phyloP scores from a whole-genome alignment of 2,113 vertebrate genomes.

The Oxyruncus cristatus region DNA sequence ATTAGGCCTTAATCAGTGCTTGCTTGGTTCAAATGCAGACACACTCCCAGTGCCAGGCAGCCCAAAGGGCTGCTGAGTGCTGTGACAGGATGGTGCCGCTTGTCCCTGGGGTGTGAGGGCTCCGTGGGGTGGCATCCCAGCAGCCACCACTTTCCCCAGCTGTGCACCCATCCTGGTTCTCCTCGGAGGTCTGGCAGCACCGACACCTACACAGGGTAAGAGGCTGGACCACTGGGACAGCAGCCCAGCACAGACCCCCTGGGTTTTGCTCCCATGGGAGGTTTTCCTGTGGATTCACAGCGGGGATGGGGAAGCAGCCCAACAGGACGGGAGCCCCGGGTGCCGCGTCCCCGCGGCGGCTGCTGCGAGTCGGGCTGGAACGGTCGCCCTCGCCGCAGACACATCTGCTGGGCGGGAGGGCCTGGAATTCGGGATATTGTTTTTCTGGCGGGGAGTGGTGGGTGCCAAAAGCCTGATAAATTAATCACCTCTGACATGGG shows the following conservation, averaged over 20 bases:
- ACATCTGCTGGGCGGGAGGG: constrained; percentile 61
- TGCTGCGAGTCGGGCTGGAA: not conserved
- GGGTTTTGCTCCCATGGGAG: not conserved
- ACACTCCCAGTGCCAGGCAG: accelerated
- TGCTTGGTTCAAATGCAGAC: not conserved
- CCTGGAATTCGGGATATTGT: constrained; percentile 63
- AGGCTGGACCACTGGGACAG: accelerated
- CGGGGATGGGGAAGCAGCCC: not conserved
- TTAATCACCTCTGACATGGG: constrained; percentile 66
- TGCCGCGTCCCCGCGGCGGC: not conserved
- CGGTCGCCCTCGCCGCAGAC: constrained; percentile 17
- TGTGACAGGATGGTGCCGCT: accelerated
- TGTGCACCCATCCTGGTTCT: accelerated
- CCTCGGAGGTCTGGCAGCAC: not conserved
- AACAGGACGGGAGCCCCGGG: not conserved
- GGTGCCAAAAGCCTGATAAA: constrained; percentile 68
- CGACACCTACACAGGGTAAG: accelerated
- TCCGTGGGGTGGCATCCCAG: not conserved
- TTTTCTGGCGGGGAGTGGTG: constrained; percentile 44
- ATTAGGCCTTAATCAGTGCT: not conserved
- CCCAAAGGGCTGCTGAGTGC: not conserved
- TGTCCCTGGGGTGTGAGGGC: not conserved
- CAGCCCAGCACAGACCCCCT: accelerated
- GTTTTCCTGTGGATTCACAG: not conserved
- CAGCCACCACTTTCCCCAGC: accelerated